These are phyloP conservation scores for Muscicapa striata DNA, from an alignment of 2,797 vertebrate species.

Conservation along the genomic window DNA sequence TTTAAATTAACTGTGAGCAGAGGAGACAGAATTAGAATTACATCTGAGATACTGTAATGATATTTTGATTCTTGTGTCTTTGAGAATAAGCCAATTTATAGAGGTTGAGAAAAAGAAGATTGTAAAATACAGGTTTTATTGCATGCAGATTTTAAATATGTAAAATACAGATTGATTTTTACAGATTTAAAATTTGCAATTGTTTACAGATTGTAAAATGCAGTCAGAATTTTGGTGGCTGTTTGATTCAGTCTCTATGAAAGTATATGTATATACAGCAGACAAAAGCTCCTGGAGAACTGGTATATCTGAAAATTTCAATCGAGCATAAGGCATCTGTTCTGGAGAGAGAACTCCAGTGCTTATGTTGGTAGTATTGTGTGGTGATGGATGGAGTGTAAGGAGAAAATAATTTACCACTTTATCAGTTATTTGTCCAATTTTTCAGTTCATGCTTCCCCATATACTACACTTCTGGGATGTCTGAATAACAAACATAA, in stretches of 20 bases:
- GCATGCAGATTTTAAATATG: background rate
- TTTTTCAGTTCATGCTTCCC: background rate
- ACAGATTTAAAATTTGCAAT: background rate
- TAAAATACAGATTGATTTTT: background rate
- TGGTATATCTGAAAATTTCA: background rate
- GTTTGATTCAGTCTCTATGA: background rate
- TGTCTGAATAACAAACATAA: background rate
- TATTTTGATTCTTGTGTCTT: background rate
- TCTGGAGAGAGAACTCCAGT: background rate
- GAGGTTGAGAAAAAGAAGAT: background rate
- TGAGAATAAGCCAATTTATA: background rate
- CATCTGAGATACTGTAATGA: background rate
- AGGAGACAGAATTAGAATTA: background rate
- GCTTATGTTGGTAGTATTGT: background rate
- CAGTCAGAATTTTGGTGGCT: background rate
- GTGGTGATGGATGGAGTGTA: background rate
- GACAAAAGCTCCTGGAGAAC: background rate
- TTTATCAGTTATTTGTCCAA: background rate
- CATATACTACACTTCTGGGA: background rate
- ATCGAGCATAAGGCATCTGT: background rate
- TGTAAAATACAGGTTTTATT: background rate
- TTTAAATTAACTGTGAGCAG: background rate
- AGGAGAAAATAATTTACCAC: background rate
- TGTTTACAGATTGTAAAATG: background rate
- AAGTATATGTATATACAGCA: background rate